phyloP scores from a whole-genome alignment of 2,888 invertebrate species.

The Lucinisca nassula region DNA sequence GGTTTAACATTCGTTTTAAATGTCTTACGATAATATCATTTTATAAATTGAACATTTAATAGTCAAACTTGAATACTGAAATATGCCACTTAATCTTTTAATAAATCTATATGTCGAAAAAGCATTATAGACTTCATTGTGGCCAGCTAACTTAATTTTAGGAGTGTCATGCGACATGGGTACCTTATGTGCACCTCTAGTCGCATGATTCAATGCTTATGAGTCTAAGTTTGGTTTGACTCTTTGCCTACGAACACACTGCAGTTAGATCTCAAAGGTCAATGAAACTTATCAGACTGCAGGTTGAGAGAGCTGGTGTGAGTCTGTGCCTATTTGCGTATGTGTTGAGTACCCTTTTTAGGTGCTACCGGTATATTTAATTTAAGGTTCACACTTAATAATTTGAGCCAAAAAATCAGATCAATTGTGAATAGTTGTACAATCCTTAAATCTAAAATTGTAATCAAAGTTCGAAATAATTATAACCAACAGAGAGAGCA shows the following conservation, averaged over 20 bases:
- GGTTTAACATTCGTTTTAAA: constrained; percentile 8
- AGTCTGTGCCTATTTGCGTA: too few relatives aligned
- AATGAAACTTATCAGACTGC: too few relatives aligned
- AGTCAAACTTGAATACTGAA: background rate
- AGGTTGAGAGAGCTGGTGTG: too few relatives aligned
- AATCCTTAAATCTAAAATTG: constrained; percentile 7
- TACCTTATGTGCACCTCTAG: too few relatives aligned
- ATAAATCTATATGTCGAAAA: constrained; percentile 15
- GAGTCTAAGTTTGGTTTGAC: too few relatives aligned
- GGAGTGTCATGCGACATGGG: background rate
- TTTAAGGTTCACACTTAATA: constrained; percentile 11
- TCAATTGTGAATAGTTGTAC: background rate
- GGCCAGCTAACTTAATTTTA: background rate
- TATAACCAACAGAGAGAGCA: too few relatives aligned
- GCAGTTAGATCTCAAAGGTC: too few relatives aligned
- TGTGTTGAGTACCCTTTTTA: too few relatives aligned
- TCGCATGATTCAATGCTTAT: too few relatives aligned
- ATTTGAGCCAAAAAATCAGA: constrained; percentile 8
- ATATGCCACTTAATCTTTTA: constrained; percentile 9
- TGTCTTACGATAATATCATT: background rate
- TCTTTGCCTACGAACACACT: too few relatives aligned
- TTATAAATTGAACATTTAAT: constrained; percentile 11
- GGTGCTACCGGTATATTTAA: background rate
- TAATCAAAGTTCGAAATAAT: background rate
- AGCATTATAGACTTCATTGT: background rate